Base-by-base conservation (phyloP, 1,140 invertebrate genomes). In the Adelges cooleyi region DNA sequence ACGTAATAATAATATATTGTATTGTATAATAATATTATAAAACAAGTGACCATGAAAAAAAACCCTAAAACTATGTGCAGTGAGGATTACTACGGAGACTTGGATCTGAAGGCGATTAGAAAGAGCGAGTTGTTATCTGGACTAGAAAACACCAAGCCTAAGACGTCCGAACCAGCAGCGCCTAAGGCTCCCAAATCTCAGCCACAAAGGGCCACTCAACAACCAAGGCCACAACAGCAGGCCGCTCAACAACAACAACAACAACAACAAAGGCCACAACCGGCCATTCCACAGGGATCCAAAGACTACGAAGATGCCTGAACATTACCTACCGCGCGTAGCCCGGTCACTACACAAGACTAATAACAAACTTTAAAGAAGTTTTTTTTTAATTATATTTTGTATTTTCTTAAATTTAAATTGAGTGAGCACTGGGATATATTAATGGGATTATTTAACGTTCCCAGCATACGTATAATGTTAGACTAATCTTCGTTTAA, bases 71-170 rank as follows among this genome's bases (percentile, higher is more conserved):
- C 56, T 48, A 62, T 62, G 18, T 62, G 77, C 83, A 91, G 91
- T 82, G 90, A 93, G 82, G 90, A 94, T 82, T 95, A 95, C 83
- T 95, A 95, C 74, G 91, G 91, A 70, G 90, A 93, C 76, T 77
- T 93, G 81, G 90, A 93, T 78, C 79, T 94, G 78, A 93, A 93
- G 83, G 83, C 84, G 78, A 90, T 93, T 81, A 86, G 89, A 77
- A 93, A 93, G 81, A 89, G 86, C 77, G 89, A 92, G 76, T 82
- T 92, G 69, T 80, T 89, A 72, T 79, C 86, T 70, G 90, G 89
- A 70, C 80, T 89, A 71, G 81, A 84, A 72, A 62, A 62, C 6
- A 2, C 42, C 3, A 62, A 62, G 27, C 54, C 42, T 10, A 46
- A 40, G 6, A 42, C 54, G n/a, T 42, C 53, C 2, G 17, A 40